Evolutionary conservation across 2,113 vertebrate species (phyloP), one percentile per base, ranked within the genome.

Genomic region (Hystrix cristata): DNA sequence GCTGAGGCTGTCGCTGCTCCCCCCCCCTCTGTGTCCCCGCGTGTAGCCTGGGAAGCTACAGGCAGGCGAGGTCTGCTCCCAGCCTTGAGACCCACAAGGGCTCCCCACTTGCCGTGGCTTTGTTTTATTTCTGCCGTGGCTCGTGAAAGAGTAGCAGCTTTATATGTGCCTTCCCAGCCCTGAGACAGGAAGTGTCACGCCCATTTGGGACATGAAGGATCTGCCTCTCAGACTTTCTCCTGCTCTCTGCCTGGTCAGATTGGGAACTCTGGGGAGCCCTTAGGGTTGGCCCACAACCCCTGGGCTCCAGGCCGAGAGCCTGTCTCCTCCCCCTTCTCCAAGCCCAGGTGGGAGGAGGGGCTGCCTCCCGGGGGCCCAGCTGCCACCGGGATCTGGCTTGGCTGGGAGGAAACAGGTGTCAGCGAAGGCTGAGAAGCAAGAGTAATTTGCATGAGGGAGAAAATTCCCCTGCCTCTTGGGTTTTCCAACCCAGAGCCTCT

Each of bases 381-480:
- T 88, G 91, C 62, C 65, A 76, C 89, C 71, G 15, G 89, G 94
- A 95, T 85, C 94, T 51, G 71, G 34, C 53, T 25, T 5, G 34
- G 64, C 71, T 65, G 85, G 87, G 95, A 96, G 97, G 96, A 98
- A 98, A 83, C 96, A 98, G 97, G 96, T 98, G 98, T 97, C 60
- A 3, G 38, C 29, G 8, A 87, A 93, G 87, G n/a, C 84, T 18
- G 46, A 93, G 83, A 72, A 87, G 83, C 95, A 96, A 95, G 87
- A 94, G 16, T 87, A 34, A 98, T 98, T 98, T 98, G 98, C 98
- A 98, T 98, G 95, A 84, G 71, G 72, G 94, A 95, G 87, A 97
- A 96, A 98, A 97, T 95, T 98, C 96, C 98, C 97, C 98, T 96
- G 89, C 87, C 94, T 96, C 96, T 96, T 95, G 97, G 97, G 96